Evolutionary conservation across 30 jellyfish, hydroid and myxozoan species (phyloP).

Genomic region (Nemopilema nomurai): DNA sequence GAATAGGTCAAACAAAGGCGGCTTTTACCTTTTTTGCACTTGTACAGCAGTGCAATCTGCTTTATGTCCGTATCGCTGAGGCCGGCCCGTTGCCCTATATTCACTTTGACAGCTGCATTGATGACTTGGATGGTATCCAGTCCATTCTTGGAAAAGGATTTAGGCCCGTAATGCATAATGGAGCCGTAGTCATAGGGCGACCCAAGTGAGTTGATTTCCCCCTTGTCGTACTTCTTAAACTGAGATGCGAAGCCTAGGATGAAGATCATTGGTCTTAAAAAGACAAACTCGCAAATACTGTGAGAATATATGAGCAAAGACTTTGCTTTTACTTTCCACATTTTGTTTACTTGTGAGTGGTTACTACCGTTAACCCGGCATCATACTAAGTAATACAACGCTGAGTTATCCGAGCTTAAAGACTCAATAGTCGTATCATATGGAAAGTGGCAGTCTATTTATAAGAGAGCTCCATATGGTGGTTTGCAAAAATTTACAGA

Average conservation of each 20-base stretch:
- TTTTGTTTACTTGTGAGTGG: no score
- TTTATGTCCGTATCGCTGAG: constrained; percentile 62
- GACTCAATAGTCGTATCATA: no score
- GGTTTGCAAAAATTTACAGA: no score
- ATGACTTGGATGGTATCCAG: constrained; percentile 52
- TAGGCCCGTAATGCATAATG: constrained; percentile 85
- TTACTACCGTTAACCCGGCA: neutral
- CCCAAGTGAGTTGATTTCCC: constrained; percentile 76
- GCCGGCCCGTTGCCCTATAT: constrained; percentile 72
- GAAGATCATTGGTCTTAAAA: no score
- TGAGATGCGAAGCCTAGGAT: constrained; percentile 69
- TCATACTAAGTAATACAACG: neutral
- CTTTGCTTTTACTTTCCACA: no score
- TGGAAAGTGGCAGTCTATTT: no score
- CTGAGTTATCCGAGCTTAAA: neutral
- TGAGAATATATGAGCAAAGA: no score
- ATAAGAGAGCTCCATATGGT: no score
- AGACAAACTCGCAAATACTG: no score
- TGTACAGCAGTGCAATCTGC: constrained; percentile 72
- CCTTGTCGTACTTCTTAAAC: constrained; percentile 70
- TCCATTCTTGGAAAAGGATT: constrained; percentile 78
- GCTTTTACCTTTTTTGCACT: constrained; percentile 58
- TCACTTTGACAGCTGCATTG: constrained; percentile 38
- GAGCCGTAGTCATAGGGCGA: constrained; percentile 86
- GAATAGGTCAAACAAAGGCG: no score